phyloP scores from a whole-genome alignment of 2,113 vertebrate species.

The Sminthopsis crassicaudata region DNA sequence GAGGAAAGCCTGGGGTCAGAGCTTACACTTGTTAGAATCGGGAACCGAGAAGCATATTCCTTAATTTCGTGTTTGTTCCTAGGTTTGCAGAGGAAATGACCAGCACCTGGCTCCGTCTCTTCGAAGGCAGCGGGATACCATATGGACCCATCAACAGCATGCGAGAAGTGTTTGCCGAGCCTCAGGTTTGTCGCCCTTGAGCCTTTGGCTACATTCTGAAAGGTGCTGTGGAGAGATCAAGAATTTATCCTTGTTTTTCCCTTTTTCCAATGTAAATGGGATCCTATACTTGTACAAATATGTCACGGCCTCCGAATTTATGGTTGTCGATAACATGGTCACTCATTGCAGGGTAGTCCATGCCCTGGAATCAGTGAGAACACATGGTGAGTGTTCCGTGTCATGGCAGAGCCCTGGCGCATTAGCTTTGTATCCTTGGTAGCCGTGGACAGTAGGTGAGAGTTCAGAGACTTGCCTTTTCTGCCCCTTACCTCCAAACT shows the following conservation, averaged over 20 bases:
- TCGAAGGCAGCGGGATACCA: conserved; percentile 92
- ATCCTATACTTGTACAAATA: conserved; percentile 34
- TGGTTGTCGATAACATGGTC: conserved; percentile 8
- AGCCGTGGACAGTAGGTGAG: conserved; percentile 2
- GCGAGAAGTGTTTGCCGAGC: conserved; percentile 91
- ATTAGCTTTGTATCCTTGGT: not conserved
- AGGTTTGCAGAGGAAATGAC: conserved; percentile 92
- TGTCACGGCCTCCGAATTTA: conserved; percentile 38
- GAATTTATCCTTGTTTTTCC: conserved; percentile 37
- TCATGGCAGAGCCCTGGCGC: not conserved
- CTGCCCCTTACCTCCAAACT: conserved; percentile 15
- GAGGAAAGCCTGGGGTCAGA: conserved; percentile 20
- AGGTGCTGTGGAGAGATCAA: not conserved
- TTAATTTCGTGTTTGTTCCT: conserved; percentile 74
- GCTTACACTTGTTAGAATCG: conserved; percentile 14
- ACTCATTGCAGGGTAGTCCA: conserved; percentile 41
- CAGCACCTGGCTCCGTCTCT: conserved; percentile 89
- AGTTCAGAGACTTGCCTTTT: conserved; percentile 21
- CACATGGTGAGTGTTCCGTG: conserved; percentile 18
- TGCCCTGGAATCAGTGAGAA: conserved; percentile 41
- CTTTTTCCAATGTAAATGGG: conserved; percentile 11
- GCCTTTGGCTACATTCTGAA: conserved; percentile 10
- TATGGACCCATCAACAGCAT: conserved; percentile 96
- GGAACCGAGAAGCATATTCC: conserved; percentile 55
- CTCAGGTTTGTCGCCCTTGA: conserved; percentile 89